These are phyloP conservation scores for Antrozous pallidus DNA, from an alignment of 2,797 vertebrate species.

Conservation along the genomic window DNA sequence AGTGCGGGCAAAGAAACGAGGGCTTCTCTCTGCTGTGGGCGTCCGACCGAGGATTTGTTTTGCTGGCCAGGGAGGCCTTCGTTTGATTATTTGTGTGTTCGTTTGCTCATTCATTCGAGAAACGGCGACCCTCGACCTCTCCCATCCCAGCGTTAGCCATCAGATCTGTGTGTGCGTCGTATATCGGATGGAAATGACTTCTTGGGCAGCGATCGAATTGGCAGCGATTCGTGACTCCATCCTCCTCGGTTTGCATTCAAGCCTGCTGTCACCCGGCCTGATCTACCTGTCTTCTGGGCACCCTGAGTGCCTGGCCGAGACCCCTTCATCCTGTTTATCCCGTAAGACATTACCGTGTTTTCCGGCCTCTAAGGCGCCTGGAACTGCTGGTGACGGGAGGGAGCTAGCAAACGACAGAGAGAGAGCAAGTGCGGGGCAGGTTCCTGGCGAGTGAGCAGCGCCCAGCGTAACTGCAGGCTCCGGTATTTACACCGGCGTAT, in stretches of 20 bases:
- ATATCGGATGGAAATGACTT: background rate
- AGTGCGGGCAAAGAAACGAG: background rate
- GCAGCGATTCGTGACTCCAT: background rate
- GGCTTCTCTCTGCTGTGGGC: background rate
- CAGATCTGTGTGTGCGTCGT: too few relatives aligned
- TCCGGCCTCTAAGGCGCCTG: too few relatives aligned
- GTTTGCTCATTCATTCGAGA: background rate
- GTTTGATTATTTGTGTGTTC: background rate
- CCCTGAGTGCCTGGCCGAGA: background rate
- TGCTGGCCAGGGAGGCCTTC: background rate
- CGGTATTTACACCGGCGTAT: too few relatives aligned
- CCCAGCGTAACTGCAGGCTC: too few relatives aligned
- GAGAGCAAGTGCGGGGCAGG: too few relatives aligned
- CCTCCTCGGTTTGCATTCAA: background rate
- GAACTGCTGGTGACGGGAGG: too few relatives aligned
- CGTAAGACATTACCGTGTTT: background rate
- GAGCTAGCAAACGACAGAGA: too few relatives aligned
- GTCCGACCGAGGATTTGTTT: background rate
- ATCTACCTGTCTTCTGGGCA: background rate
- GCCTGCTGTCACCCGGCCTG: background rate
- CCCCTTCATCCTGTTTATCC: background rate
- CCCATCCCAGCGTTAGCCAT: background rate
- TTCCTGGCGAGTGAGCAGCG: too few relatives aligned
- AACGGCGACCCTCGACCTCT: background rate
- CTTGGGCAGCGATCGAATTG: background rate